Evolutionary conservation across 2,113 vertebrate species (phyloP).

Genomic region (Calyptommatus sinebrachiatus): DNA sequence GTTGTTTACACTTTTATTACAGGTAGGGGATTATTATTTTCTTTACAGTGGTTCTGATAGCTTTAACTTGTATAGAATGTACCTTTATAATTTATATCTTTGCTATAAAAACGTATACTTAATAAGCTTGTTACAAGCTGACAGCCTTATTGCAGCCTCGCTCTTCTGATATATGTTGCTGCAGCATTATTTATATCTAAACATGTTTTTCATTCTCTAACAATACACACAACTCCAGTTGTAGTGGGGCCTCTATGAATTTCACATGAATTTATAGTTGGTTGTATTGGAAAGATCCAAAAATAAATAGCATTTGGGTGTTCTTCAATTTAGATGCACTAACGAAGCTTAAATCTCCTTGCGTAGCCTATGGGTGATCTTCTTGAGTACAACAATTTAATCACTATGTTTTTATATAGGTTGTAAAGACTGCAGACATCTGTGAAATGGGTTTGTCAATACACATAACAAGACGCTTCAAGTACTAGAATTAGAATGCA

Average conservation of each 20-base stretch:
- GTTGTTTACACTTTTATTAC: constrained; percentile 65
- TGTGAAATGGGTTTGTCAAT: constrained; percentile 19
- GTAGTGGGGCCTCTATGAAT: constrained; percentile 14
- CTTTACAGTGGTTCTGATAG: constrained; percentile 55
- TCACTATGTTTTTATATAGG: constrained; percentile 19
- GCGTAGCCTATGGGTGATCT: background rate
- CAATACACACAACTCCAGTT: constrained; percentile 6
- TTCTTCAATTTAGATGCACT: background rate
- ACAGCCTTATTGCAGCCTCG: constrained; percentile 1
- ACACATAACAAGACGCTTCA: constrained; percentile 22
- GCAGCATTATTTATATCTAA: background rate
- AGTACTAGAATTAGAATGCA: constrained; percentile 19
- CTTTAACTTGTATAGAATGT: constrained; percentile 52
- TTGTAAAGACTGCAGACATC: constrained; percentile 23
- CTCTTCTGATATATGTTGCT: constrained; percentile 36
- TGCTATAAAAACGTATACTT: constrained; percentile 46
- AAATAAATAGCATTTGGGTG: background rate
- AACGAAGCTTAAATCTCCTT: background rate
- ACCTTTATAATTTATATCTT: constrained; percentile 54
- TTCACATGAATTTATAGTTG: background rate
- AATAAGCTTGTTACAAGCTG: constrained; percentile 51
- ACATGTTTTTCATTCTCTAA: background rate
- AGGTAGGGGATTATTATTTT: constrained; percentile 59
- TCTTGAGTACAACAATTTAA: constrained; percentile 16
- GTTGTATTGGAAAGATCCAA: constrained; percentile 9